These are phyloP conservation scores for Synanthedon tipuliformis DNA, from an alignment of 2,888 invertebrate species.

Conservation along the genomic window DNA sequence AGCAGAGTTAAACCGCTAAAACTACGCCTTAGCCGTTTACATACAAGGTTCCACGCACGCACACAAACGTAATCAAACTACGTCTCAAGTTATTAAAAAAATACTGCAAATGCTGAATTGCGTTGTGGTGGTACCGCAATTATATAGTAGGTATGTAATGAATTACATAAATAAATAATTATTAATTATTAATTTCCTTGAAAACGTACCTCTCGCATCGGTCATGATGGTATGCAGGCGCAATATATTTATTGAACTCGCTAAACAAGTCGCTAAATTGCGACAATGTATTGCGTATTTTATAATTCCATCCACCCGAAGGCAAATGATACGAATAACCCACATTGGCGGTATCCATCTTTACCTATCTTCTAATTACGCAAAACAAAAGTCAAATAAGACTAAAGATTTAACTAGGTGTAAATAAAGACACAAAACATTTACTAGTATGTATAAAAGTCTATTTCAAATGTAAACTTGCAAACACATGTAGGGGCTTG, in stretches of 20 bases:
- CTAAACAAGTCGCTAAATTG: slow-evolving; percentile 95
- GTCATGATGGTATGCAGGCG: slow-evolving; percentile 97
- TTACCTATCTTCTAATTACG: slow-evolving; percentile 3
- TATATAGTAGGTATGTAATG: too few species aligned
- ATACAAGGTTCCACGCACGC: too few species aligned
- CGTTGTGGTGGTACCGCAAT: too few species aligned
- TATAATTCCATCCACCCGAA: slow-evolving; percentile 80
- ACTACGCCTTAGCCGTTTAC: too few species aligned
- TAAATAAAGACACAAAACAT: slow-evolving; percentile 42
- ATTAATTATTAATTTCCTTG: too few species aligned
- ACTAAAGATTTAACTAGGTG: slow-evolving; percentile 9
- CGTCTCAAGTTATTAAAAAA: too few species aligned
- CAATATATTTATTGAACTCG: slow-evolving; percentile 95
- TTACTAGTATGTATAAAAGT: slow-evolving; percentile 30
- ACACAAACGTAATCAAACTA: too few species aligned
- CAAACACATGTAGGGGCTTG: slow-evolving; percentile 46
- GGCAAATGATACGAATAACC: slow-evolving; percentile 89
- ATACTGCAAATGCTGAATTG: too few species aligned
- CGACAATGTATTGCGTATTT: slow-evolving; percentile 81
- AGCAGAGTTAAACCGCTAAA: too few species aligned
- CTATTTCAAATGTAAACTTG: slow-evolving; percentile 22
- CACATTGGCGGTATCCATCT: slow-evolving; percentile 73
- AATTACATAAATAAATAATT: too few species aligned
- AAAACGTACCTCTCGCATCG: slow-evolving; percentile 87
- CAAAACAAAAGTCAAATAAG: slow-evolving; percentile 1